Percentiles rank a stretch among this genome's conserved stretches.
phyloP scores from a whole-genome alignment of 2,888 invertebrate species.

The Idaea aversata region DNA sequence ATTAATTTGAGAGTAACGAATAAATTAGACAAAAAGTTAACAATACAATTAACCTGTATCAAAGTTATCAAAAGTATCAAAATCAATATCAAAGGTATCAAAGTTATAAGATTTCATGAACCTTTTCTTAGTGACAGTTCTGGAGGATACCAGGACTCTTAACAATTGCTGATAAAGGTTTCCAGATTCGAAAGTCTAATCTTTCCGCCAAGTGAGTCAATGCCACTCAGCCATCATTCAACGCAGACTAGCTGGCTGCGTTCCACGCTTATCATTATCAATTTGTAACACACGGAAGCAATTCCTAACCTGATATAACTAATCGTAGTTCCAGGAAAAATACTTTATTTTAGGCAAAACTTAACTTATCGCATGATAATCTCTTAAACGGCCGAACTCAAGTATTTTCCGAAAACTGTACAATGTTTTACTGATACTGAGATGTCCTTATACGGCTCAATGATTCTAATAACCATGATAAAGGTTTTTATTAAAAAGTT shows the following conservation, averaged over 20 bases:
- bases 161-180: too few species aligned
- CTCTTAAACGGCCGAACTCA: not conserved
- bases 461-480: not conserved
- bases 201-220: too few species aligned
- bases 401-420: not conserved
- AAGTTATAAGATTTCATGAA: too few species aligned
- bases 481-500: not conserved
- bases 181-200: too few species aligned
- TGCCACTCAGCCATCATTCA: not conserved
- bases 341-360: not conserved
- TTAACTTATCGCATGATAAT: not conserved
- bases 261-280: not conserved
- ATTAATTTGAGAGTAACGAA: too few species aligned
- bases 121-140: too few species aligned
- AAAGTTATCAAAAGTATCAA: too few species aligned
- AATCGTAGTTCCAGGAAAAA: not conserved
- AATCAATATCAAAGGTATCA: too few species aligned
- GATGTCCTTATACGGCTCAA: not conserved
- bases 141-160: too few species aligned
- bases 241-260: too few species aligned
- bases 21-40: too few species aligned
- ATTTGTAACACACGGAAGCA: conserved; percentile 15
- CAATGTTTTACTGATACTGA: not conserved
- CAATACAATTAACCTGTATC: too few species aligned
- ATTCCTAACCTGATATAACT: conserved; percentile 19